A percentile compares a stretch with the other conserved stretches of the same genome.
Evolutionary conservation across 2,797 vertebrate genomes (phyloP).

Genomic region (Sternarchorhynchus goeldii): DNA sequence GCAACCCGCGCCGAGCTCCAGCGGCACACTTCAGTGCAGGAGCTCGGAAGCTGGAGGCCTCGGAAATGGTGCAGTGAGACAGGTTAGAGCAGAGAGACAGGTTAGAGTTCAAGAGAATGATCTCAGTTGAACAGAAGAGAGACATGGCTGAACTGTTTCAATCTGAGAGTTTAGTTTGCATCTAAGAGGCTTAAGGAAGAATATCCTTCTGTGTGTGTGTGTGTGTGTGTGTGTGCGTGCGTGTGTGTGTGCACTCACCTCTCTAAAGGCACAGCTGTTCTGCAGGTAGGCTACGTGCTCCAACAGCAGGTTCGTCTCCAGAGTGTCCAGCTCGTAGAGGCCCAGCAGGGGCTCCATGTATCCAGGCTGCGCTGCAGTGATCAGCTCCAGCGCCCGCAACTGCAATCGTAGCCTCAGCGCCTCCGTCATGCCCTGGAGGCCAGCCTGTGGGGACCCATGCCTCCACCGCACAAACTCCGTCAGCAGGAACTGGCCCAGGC

Average conservation of each 20-base stretch:
- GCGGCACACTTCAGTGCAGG: conserved; percentile 16
- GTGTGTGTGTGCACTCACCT: conserved; percentile 55
- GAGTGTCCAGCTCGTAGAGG: conserved; percentile 69
- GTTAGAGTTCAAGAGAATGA: background rate
- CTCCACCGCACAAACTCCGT: conserved; percentile 74
- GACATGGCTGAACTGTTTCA: no score
- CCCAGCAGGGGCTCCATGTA: conserved; percentile 66
- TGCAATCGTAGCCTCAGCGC: conserved; percentile 62
- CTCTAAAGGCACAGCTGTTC: conserved; percentile 64
- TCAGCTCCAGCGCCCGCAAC: conserved; percentile 64
- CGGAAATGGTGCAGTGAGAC: conserved; percentile 22
- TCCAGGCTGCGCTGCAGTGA: conserved; percentile 62
- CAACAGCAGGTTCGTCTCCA: conserved; percentile 65
- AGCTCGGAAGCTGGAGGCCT: conserved; percentile 12
- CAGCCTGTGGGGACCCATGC: conserved; percentile 64
- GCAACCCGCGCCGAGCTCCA: conserved; percentile 37
- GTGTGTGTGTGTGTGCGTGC: background rate
- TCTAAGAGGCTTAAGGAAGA: no score
- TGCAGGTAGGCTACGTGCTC: conserved; percentile 65
- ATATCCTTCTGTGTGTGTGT: background rate
- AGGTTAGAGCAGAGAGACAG: conserved; percentile 33
- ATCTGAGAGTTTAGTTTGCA: no score
- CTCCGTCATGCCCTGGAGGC: conserved; percentile 59
- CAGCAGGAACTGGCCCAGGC: conserved; percentile 66
- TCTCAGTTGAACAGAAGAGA: no score